Percentiles rank a stretch among this genome's conserved stretches.
Conservation (phyloP, 2,113 vertebrate genomes). For the Corythaixoides concolor region DNA sequence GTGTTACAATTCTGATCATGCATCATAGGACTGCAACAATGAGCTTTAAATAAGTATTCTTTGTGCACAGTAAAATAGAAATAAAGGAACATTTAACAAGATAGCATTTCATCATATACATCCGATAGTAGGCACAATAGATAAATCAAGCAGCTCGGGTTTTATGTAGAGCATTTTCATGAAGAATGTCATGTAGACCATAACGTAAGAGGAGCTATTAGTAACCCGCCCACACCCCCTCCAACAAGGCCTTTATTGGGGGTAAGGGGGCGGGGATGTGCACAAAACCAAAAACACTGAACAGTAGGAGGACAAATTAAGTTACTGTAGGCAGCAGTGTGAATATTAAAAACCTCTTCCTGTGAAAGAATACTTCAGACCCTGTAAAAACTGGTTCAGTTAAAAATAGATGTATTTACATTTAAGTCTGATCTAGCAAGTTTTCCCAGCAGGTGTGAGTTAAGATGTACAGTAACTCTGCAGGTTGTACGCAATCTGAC, state of each 20-base stretch:
- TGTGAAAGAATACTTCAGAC: conserved; percentile 71
- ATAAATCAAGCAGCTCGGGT: conserved; percentile 62
- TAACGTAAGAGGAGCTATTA: conserved; percentile 24
- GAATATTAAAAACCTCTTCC: conserved; percentile 67
- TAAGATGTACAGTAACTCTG: conserved; percentile 61
- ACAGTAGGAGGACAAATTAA: conserved; percentile 56
- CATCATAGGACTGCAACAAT: conserved; percentile 66
- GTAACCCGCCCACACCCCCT: conserved; percentile 33
- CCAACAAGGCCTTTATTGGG: not conserved
- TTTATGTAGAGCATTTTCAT: conserved; percentile 37
- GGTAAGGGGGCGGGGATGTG: not conserved
- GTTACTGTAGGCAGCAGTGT: conserved; percentile 60
- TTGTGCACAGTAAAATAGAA: conserved; percentile 69
- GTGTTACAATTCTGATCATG: conserved; percentile 57
- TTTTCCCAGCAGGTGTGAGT: conserved; percentile 61
- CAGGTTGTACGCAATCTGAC: conserved; percentile 53
- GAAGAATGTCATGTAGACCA: conserved; percentile 48
- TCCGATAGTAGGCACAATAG: conserved; percentile 70
- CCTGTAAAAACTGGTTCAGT: conserved; percentile 72
- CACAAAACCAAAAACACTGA: conserved; percentile 51
- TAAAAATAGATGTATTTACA: conserved; percentile 76
- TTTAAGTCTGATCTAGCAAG: conserved; percentile 64
- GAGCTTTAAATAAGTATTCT: conserved; percentile 65
- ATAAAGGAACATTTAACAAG: conserved; percentile 70
- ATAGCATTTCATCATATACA: conserved; percentile 70